These are phyloP conservation scores for Cololabis saira DNA, from an alignment of 2,113 vertebrate species.

Conservation along the genomic window DNA sequence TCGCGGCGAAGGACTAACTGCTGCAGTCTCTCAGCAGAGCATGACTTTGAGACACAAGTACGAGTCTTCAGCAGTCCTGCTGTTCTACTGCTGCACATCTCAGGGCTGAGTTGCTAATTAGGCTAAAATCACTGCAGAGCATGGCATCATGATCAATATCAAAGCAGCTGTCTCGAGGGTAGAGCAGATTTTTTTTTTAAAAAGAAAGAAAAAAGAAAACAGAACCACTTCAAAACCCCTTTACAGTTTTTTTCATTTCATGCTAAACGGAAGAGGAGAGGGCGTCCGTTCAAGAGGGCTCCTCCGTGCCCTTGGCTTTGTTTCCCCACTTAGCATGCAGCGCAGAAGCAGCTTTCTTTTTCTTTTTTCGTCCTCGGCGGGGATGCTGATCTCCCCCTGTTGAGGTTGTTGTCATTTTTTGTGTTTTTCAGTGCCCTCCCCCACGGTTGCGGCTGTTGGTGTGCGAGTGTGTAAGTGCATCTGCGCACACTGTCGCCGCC, in stretches of 20 bases:
- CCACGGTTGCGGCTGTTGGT: constrained; percentile 27
- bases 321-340: constrained; percentile 70
- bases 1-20: constrained; percentile 17
- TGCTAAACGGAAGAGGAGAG: constrained; percentile 61
- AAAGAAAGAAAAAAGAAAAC: constrained; percentile 20
- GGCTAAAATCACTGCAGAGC: constrained; percentile 72
- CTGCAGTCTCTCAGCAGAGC: constrained; percentile 54
- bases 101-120: constrained; percentile 74
- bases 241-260: constrained; percentile 57
- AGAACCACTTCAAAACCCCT: constrained; percentile 69
- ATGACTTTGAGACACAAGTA: constrained; percentile 56
- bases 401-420: constrained; percentile 51
- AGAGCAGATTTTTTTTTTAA: constrained; percentile 23
- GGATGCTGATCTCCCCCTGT: constrained; percentile 51
- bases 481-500: constrained; percentile 41
- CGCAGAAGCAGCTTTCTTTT: constrained; percentile 62
- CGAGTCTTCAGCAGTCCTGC: constrained; percentile 59
- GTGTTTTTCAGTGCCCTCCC: constrained; percentile 43
- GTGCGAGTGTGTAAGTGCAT: constrained; percentile 12
- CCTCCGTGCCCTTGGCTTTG: constrained; percentile 67
- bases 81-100: constrained; percentile 62
- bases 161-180: constrained; percentile 76
- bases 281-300: constrained; percentile 55
- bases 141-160: constrained; percentile 76
- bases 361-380: constrained; percentile 53